Evolutionary conservation across 1,140 invertebrate species (phyloP), one percentile per base, ranked within the genome.

Genomic region (Anastrepha obliqua): DNA sequence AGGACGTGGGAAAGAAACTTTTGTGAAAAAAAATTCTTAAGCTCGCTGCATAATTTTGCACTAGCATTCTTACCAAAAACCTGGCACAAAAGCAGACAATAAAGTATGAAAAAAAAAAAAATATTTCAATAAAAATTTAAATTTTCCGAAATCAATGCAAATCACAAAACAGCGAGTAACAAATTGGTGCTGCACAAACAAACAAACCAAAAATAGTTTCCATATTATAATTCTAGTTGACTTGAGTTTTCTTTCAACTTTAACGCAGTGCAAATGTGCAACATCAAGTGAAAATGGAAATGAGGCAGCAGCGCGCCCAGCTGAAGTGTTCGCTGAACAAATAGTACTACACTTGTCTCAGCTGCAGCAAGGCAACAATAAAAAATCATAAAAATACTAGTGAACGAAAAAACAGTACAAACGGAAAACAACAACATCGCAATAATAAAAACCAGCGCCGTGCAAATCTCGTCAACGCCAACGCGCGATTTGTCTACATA

Each of bases 281-380:
- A 86, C 85, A 86, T 86, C 85, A 86, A 86, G 85, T 86, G 85
- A 20, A 86, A 86, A 86, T 60, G 58, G 51, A 86, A 86, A 86
- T 74, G 67, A 74, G 67, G n/a, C 59, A 60, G 13, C 44, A 55
- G 58, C 20, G 47, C 74, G 58, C 17, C 5, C 74, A 51, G 20
- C 47, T 2, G 47, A 81, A 81, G 47, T 58, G 44, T 81, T 55
- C 44, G 47, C 47, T 42, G 13, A 81, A 51, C 47, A 55, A 8
- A 81, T 13, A 85, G 47, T 86, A 60, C 85, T 86, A 60, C 85
- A 86, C 58, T 86, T 86, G 85, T 60, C 81, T 62, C 86, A 87
- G 29, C 51, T 67, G 64, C 87, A 67, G 58, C 47, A 60, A 67
- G 65, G 60, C 85, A 59, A 70, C 29, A 59, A 60, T 62, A 86